Base-by-base conservation (phyloP, 1,140 invertebrate genomes). In the Zaprionus africanus region DNA sequence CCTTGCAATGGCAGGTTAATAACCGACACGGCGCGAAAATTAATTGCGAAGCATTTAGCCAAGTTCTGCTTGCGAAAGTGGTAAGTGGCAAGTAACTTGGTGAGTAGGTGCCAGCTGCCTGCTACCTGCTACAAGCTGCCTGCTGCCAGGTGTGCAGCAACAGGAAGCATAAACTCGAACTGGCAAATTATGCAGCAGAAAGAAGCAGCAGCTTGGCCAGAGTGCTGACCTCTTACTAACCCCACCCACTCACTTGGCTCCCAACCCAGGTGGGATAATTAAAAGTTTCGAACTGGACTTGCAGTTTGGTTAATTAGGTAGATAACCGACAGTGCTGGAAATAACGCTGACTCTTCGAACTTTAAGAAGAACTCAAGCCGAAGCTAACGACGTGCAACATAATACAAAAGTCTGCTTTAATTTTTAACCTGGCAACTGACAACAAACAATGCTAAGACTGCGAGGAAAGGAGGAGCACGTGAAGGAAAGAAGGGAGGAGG, bases 41-140 rank as follows among this genome's bases (percentile, higher is more conserved):
- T 88, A 87, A 88, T 87, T 77, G 81, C 81, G 69, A 87, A 88
- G 70, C 84, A 84, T 90, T 87, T 88, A 81, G 68, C 56, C 67
- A 74, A 61, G 82, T 72, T 77, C 69, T 54, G 22, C 28, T 24
- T 13, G 36, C 22, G 34, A 19, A 15, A 38, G 36, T 53, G 36
- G 41, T 38, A 54, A 43, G 46, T 43, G 34, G 31, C 60, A 76
- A 64, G 36, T 54, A 61, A 26, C 24, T 26, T 65, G 63, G 53
- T 17, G 36, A 28, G 38, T 28, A 15, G 24, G 17, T 41, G 31
- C 38, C 60, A 46, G 68, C 59, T 72, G 62, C 41, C n/a, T 6
- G 41, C 15, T 72, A 59, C 41, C n/a, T 6, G 41, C 15, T n/a
- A 12, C 41, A n/a, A 4, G 68, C 65, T 72, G 65, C 43, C 43